Base-by-base conservation (phyloP, 2,888 invertebrate genomes). In the Coelinius sp. region DNA sequence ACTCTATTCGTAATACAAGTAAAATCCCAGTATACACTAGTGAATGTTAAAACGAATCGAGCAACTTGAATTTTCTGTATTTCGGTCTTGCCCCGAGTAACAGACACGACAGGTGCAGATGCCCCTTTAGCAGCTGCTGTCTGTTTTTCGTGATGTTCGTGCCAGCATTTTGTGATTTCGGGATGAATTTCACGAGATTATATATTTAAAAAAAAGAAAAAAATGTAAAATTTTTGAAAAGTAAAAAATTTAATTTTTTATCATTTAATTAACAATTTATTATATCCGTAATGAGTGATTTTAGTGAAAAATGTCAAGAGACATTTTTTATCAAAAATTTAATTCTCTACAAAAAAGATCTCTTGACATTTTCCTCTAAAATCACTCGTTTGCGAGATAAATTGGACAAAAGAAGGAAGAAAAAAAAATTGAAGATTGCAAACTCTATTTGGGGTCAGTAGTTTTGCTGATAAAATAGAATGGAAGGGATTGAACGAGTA, bases 41-140 rank as follows among this genome's bases (percentile, higher is more conserved):
- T 1, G 10, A 14, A 17, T 14, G 17, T 12, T 27, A 41, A 35
- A 53, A 22, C 49, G 44, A 59, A 22, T 69, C 38, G 49, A 63
- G 63, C 53, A 14, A 25, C 25, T 52, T 72, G 68, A 69, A 59
- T 73, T 77, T 79, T 76, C 77, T 77, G 80, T 83, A 83, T 84
- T 84, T 83, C 77, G 80, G 82, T 85, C 41, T 41, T n/a, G 41
- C 83, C 79, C 78, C 24, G 22, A 79, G 80, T 85, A 85, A 85
- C 83, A 82, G 84, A 85, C 78, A 75, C 76, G 78, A 78, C 76
- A 77, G 78, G 76, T 77, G 77, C 75, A 78, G 75, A 74, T 49
- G 56, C n/a, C 25, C 24, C 5, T 69, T 73, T 62, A 76, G 79
- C 84, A 84, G 84, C 84, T 83, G 84, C 81, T 81, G 75, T 80